Evolutionary conservation across 2,888 invertebrate genomes (phyloP).

Genomic region (Melanargia galathea): DNA sequence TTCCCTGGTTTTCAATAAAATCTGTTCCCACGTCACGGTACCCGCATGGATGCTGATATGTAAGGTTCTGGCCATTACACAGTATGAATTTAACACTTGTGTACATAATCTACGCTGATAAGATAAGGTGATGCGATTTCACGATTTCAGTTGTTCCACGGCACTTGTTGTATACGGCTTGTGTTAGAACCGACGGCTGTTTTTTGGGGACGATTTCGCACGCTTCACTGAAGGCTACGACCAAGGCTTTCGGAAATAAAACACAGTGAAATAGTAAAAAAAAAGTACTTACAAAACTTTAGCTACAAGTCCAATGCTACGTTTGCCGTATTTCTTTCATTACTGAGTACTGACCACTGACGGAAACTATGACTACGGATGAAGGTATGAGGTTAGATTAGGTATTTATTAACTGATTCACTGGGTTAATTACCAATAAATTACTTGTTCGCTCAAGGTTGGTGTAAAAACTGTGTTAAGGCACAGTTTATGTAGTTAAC

Average conservation of each 20-base stretch:
- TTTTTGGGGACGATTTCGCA: slow-evolving; percentile 42
- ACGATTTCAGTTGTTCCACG: slow-evolving; percentile 45
- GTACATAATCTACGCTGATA: slow-evolving; percentile 77
- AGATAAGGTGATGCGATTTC: slow-evolving; percentile 56
- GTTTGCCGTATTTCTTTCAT: slow-evolving; percentile 29
- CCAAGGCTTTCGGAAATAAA: slow-evolving; percentile 46
- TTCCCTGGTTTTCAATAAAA: slow-evolving; percentile 44
- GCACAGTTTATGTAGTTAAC: slow-evolving; percentile 28
- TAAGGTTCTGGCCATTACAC: slow-evolving; percentile 72
- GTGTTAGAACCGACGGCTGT: slow-evolving; percentile 27
- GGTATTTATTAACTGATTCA: slow-evolving; percentile 42
- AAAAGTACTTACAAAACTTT: slow-evolving; percentile 51
- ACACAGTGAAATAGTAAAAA: slow-evolving; percentile 29
- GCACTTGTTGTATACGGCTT: slow-evolving; percentile 34
- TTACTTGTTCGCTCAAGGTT: slow-evolving; percentile 42
- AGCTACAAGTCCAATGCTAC: slow-evolving; percentile 27
- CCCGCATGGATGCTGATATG: slow-evolving; percentile 61
- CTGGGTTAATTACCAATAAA: slow-evolving; percentile 38
- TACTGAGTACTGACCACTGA: slow-evolving; percentile 11
- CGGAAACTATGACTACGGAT: slow-evolving; percentile 24
- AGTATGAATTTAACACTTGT: slow-evolving; percentile 70
- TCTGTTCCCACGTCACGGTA: slow-evolving; percentile 45
- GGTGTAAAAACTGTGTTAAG: slow-evolving; percentile 39
- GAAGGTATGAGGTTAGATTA: slow-evolving; percentile 29
- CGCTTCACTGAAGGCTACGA: slow-evolving; percentile 50